phyloP scores from a whole-genome alignment of 2,888 invertebrate genomes.

The Zygogramma bicolorata region DNA sequence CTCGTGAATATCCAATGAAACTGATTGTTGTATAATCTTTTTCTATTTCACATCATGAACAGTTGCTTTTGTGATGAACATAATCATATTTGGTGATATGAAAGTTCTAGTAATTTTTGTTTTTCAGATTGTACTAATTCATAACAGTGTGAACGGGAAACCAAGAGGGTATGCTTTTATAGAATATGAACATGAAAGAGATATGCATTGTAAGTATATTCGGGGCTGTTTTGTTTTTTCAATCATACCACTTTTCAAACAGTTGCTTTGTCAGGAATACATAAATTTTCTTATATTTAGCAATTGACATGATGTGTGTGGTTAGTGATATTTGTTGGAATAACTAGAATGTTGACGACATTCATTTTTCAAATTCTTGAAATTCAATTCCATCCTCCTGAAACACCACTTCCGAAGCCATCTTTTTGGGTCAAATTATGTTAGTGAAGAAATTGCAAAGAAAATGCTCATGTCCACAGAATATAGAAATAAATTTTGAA shows the following conservation, averaged over 20 bases:
- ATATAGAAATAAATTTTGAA: too few species aligned
- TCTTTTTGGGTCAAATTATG: too few species aligned
- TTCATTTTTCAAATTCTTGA: not conserved
- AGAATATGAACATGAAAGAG: constrained; percentile 98
- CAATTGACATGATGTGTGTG: not conserved
- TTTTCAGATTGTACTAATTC: constrained; percentile 88
- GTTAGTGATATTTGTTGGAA: not conserved
- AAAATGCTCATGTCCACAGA: too few species aligned
- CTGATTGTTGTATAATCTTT: constrained; percentile 26
- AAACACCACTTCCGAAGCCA: not conserved
- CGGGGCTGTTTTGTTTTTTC: constrained; percentile 21
- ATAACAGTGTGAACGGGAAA: constrained; percentile 88
- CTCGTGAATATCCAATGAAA: constrained; percentile 43
- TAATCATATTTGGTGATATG: not conserved
- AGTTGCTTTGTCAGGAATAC: not conserved
- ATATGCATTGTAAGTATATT: constrained; percentile 97
- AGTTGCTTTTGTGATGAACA: constrained; percentile 13
- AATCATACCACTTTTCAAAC: constrained; percentile 50
- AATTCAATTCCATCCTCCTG: too few species aligned
- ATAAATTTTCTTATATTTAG: not conserved
- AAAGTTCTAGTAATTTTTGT: constrained; percentile 28
- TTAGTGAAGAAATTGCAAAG: too few species aligned
- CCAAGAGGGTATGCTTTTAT: constrained; percentile 99
- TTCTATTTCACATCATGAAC: constrained; percentile 45
- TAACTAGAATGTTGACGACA: not conserved